Evolutionary conservation across 1,140 invertebrate species (phyloP).

Genomic region (Euura lappo): DNA sequence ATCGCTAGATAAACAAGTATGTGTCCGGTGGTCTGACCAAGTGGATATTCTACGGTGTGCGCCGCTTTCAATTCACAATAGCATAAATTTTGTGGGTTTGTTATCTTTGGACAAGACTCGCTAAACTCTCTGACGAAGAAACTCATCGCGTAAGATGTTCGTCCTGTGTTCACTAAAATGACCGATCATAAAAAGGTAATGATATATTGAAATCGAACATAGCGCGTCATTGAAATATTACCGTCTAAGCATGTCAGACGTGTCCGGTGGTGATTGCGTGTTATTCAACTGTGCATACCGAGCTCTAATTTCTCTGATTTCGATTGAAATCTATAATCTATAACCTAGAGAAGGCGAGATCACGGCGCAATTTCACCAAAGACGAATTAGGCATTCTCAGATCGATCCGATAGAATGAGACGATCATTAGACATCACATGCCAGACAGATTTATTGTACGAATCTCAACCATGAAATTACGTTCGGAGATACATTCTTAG

Average conservation of each 20-base stretch:
- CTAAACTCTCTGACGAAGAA: too few species aligned
- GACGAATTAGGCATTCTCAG: background rate
- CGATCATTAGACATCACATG: slow-evolving; percentile 8
- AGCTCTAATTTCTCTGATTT: slow-evolving; percentile 2
- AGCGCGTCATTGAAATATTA: background rate
- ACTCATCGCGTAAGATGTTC: too few species aligned
- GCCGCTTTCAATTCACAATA: too few species aligned
- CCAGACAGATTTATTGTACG: slow-evolving; percentile 11
- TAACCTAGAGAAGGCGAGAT: background rate
- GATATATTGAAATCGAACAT: background rate
- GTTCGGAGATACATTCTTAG: slow-evolving; percentile 1
- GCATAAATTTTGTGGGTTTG: too few species aligned
- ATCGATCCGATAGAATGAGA: slow-evolving; percentile 11
- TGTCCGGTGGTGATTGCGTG: background rate
- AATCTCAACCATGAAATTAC: slow-evolving; percentile 12
- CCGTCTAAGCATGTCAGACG: background rate
- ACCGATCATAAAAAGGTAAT: too few species aligned
- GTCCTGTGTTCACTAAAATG: too few species aligned
- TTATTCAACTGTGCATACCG: background rate
- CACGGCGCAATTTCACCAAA: slow-evolving; percentile 10
- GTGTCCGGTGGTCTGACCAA: too few species aligned
- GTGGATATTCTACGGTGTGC: too few species aligned
- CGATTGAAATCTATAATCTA: background rate
- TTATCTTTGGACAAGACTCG: too few species aligned
- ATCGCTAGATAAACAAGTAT: too few species aligned